Evolutionary conservation across 2,797 vertebrate genomes (phyloP).

Genomic region (Chloroceryle amazona): DNA sequence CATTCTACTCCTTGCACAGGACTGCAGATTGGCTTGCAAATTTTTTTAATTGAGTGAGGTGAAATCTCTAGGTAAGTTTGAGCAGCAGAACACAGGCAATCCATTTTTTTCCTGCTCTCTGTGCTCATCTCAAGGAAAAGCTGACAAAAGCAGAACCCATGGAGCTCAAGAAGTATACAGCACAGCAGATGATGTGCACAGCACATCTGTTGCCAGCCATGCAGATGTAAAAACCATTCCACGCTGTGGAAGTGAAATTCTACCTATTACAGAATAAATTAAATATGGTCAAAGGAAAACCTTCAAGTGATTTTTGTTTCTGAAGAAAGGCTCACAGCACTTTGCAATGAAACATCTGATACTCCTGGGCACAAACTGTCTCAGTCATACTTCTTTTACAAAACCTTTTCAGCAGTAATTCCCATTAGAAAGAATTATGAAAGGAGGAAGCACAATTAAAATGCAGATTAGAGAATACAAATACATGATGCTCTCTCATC

Average conservation of each 20-base stretch:
- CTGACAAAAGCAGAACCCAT: not conserved
- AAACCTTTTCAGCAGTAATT: not conserved
- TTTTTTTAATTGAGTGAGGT: not conserved
- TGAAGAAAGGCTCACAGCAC: not conserved
- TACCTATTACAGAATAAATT: not conserved
- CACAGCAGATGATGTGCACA: not conserved
- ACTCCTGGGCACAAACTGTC: not conserved
- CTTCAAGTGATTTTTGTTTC: not conserved
- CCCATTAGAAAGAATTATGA: not conserved
- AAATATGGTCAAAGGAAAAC: not conserved
- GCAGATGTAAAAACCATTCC: not conserved
- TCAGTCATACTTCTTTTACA: not conserved
- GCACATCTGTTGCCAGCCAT: rapidly evolving
- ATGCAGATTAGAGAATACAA: not conserved
- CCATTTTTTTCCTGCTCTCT: not conserved
- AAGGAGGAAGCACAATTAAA: not conserved
- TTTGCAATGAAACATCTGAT: not conserved
- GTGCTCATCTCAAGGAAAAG: not conserved
- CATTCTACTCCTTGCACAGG: not conserved
- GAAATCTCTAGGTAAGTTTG: not conserved
- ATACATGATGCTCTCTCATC: rapidly evolving
- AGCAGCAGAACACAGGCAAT: not conserved
- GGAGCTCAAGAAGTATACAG: not conserved
- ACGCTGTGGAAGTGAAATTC: not conserved
- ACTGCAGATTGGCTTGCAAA: not conserved